Base-by-base conservation (phyloP, 2,888 invertebrate species). In the Agonopterix arenella region DNA sequence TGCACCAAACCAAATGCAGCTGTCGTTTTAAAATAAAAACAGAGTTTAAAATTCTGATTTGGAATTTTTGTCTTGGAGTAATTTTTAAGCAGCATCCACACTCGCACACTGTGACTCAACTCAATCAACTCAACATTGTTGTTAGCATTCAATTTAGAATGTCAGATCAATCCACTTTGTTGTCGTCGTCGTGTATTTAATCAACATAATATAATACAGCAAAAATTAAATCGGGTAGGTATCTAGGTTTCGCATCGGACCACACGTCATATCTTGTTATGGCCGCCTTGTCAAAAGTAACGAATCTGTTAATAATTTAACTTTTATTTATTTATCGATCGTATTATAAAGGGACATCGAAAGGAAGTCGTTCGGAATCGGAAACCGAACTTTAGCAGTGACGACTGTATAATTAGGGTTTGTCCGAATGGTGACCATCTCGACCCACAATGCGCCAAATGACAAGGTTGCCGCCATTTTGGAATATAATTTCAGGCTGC, bases 381-480 rank as follows among this genome's bases (percentile, higher is more conserved):
- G 73, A 79, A 70, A 77, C 70, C 67, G 60, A 72, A 65, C 60
- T 54, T 66, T 66, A 65, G 62, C 65, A 56, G 55, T 50, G 50
- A 47, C 56, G 51, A 54, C 53, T 60, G 51, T 78, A 73, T 80
- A 80, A 84, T 84, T 81, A 82, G 59, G 68, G 61, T 58, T 62
- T 58, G 67, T 66, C 65, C 61, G 63, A 59, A 55, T 67, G 65
- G 70, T 70, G 77, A 75, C 76, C 74, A 68, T 70, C 66, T 54
- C 56, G 60, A 55, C 59, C 62, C 64, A 64, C 64, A 51, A 58
- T 59, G 60, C 72, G 72, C 75, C 73, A 88, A 86, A 88, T 86
- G 84, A 88, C 83, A 85, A 72, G 76, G 73, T 75, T 70, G 70
- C 73, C 64, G 77, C 76, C 80, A 75, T 81, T 70, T 78, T 74